Evolutionary conservation across 2,888 invertebrate species (phyloP), one percentile per base, ranked within the genome.

Genomic region (Luperina nickerlii): DNA sequence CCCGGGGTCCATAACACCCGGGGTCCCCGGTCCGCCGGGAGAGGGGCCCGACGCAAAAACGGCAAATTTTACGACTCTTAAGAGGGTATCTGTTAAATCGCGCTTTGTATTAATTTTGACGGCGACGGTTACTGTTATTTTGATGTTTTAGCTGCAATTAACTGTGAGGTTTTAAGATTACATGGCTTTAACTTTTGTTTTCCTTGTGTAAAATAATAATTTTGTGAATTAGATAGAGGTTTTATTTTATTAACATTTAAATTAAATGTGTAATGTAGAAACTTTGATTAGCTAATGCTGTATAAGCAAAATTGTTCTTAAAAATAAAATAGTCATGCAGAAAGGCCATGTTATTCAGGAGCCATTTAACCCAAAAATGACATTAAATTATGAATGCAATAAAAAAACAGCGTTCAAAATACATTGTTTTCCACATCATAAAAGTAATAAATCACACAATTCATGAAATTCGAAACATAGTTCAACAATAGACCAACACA

Each of bases 91-190:
- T 92, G 94, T 93, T 93, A 94, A 93, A 94, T 93, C 92, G 93
- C 91, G 91, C 91, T 92, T 94, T 93, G 94, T 95, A 95, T 95
- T 95, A 96, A 96, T 95, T 96, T 94, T 93, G 93, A 94, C 94
- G 93, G 92, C 90, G 92, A 91, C 92, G 92, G 93, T 93, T 93
- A 93, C 94, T 93, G 94, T 94, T 92, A 93, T 92, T 93, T 91
- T 93, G 92, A 92, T 91, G 92, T 91, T 93, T 91, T 89, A 87
- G 88, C 87, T 91, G 91, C 90, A 91, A 92, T 92, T 92, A 92
- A 85, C 79, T 84, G 73, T 82, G 83, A 86, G 84, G 90, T 85
- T 84, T 80, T 70, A 83, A 90, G 90, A 87, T 89, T 89, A 85
- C 89, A 79, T 73, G 69, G 62, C 66, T 71, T 18, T 76, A 88